These are phyloP conservation scores for Sorex maritimensis DNA, from an alignment of 2,797 vertebrate genomes.

Conservation along the genomic window DNA sequence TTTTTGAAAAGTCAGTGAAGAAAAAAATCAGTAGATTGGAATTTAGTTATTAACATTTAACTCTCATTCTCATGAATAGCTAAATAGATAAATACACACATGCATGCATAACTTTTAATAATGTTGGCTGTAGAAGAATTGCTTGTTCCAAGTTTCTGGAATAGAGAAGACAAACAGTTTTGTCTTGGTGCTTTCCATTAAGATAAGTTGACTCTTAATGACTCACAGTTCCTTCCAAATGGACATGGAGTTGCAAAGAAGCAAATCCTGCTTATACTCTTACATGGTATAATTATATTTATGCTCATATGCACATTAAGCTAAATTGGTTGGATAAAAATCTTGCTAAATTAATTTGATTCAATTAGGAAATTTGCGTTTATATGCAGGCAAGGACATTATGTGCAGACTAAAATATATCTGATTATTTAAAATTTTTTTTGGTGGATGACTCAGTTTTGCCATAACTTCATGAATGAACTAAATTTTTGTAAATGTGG, in stretches of 20 bases:
- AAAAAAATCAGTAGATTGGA: slow-evolving; percentile 8
- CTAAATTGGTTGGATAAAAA: slow-evolving; percentile 66
- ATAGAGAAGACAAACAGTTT: slow-evolving; percentile 9
- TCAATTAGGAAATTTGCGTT: slow-evolving; percentile 74
- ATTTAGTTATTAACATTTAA: slow-evolving; percentile 19
- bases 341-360: slow-evolving; percentile 75
- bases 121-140: neutral
- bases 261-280: slow-evolving; percentile 57
- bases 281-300: slow-evolving; percentile 62
- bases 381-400: slow-evolving; percentile 16
- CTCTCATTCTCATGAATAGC: neutral
- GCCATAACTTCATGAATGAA: slow-evolving; percentile 58
- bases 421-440: slow-evolving; percentile 73
- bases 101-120: neutral
- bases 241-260: slow-evolving; percentile 5
- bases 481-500: slow-evolving; percentile 52
- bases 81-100: neutral
- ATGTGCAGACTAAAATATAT: slow-evolving; percentile 68
- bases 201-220: slow-evolving; percentile 33
- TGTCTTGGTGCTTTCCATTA: slow-evolving; percentile 60
- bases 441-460: slow-evolving; percentile 73
- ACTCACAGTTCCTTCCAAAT: slow-evolving; percentile 68
- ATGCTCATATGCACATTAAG: slow-evolving; percentile 64
- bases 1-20: neutral
- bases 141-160: neutral